Base-by-base conservation (phyloP, 2,797 vertebrate genomes). In the Luscinia luscinia region DNA sequence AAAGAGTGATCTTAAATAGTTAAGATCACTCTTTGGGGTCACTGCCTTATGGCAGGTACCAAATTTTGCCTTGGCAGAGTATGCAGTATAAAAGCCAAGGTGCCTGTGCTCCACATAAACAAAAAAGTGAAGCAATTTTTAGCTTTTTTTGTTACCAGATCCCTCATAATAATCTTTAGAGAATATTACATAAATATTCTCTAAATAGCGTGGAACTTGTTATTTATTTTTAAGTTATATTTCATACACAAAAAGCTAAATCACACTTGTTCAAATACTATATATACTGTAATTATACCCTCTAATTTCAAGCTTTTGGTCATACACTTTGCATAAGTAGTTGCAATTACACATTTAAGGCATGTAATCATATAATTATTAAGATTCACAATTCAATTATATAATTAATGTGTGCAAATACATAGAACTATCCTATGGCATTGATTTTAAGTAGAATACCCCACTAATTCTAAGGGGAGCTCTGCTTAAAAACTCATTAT, bases 271-370 rank as follows among this genome's bases (percentile, higher is more conserved):
- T 93, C 34, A 92, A 40, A 72, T 78, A 91, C 73, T 66, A 78
- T 90, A 89, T 46, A 45, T 92, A 62, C 59, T 86, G 89, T 72
- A 94, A 89, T 93, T 95, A 87, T 26, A 76, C 30, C 81, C 22
- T 43, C 59, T 93, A 92, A 95, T 95, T 94, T 93, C 68, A 93
- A 92, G 93, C 90, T 89, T 95, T 93, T 94, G 89, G 94, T 95
- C 95, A 95, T 89, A 77, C 85, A 93, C 41, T 94, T 95, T 81
- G 66, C 82, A 63, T 94, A 96, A 96, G 58, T 84, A 93, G 77
- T 59, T 69, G 68, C 68, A 96, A 95, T 97, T 96, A 95, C 72
- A 93, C 38, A 84, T 96, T 96, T 94, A 80, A 91, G 74, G 54
- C 72, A 87, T 83, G 40, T 90, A 95, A 96, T 95, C 76, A 88